Evolutionary conservation across 2,113 vertebrate species (phyloP).

Genomic region (Hepsetus odoe): DNA sequence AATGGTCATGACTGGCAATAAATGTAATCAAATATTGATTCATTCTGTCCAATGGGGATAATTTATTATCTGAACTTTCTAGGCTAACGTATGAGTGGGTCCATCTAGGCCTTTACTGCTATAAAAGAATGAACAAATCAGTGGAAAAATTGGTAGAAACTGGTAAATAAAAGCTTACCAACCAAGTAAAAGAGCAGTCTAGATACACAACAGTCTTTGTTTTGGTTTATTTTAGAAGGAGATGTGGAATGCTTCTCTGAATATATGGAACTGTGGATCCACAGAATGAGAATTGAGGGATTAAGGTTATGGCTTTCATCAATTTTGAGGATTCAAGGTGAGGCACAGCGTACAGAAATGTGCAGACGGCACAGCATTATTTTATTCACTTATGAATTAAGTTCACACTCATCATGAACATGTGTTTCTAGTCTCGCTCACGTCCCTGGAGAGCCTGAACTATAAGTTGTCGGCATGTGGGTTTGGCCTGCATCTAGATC

Average conservation of each 20-base stretch:
- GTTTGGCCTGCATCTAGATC: slow-evolving; percentile 67
- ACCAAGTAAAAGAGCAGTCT: not conserved
- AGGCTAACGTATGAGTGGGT: too few species aligned
- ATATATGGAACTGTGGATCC: slow-evolving; percentile 74
- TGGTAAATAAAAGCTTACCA: too few species aligned
- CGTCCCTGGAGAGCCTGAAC: slow-evolving; percentile 67
- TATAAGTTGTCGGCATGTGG: slow-evolving; percentile 67
- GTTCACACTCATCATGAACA: too few species aligned
- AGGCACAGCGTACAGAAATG: not conserved
- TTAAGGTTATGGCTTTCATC: slow-evolving; percentile 66
- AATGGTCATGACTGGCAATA: too few species aligned
- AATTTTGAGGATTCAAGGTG: slow-evolving; percentile 64
- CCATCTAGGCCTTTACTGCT: too few species aligned
- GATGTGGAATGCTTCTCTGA: slow-evolving; percentile 72
- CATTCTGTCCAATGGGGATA: too few species aligned
- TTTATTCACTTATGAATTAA: not conserved
- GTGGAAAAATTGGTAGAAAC: not conserved
- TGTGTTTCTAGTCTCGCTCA: slow-evolving; percentile 58
- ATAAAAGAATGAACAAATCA: too few species aligned
- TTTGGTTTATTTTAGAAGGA: slow-evolving; percentile 57
- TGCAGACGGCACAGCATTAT: not conserved
- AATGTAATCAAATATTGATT: too few species aligned
- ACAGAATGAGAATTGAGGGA: slow-evolving; percentile 61
- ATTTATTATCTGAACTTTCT: too few species aligned
- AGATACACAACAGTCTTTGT: not conserved